Conservation (phyloP, 2,888 invertebrate species). For the Cetonia aurata region DNA sequence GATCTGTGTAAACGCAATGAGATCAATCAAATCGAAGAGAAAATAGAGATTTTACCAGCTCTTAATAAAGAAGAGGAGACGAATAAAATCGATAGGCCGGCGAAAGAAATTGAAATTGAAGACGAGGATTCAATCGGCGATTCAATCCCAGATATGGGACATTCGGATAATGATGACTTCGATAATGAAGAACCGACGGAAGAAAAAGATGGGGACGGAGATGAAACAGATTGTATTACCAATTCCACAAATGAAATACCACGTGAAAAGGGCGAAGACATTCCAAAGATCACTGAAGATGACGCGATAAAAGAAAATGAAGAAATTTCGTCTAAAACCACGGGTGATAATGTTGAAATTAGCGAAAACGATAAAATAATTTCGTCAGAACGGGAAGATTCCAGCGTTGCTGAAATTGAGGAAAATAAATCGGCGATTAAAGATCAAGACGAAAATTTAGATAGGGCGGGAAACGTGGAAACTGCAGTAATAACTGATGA, state of each 20-base stretch:
- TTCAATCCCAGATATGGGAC: too few species aligned
- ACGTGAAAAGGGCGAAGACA: background rate
- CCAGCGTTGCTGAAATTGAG: background rate
- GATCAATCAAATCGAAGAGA: too few species aligned
- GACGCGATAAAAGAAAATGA: background rate
- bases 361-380: background rate
- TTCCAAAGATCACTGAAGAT: too few species aligned
- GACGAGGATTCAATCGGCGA: too few species aligned
- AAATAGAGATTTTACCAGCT: too few species aligned
- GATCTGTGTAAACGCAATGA: too few species aligned
- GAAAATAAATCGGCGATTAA: background rate
- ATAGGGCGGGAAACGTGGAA: background rate
- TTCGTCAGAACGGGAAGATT: background rate
- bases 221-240: constrained; percentile 2
- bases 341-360: background rate
- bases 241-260: background rate
- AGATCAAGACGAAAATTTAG: constrained; percentile 4
- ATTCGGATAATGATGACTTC: too few species aligned
- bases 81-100: too few species aligned
- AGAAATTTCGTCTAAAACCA: background rate
- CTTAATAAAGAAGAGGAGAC: too few species aligned
- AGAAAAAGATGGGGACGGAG: constrained; percentile 1
- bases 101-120: too few species aligned
- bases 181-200: too few species aligned
- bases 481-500: background rate